Percentiles rank a stretch among this genome's conserved stretches.
Evolutionary conservation across 2,888 invertebrate genomes (phyloP).

Genomic region (Anarsia innoxiella): DNA sequence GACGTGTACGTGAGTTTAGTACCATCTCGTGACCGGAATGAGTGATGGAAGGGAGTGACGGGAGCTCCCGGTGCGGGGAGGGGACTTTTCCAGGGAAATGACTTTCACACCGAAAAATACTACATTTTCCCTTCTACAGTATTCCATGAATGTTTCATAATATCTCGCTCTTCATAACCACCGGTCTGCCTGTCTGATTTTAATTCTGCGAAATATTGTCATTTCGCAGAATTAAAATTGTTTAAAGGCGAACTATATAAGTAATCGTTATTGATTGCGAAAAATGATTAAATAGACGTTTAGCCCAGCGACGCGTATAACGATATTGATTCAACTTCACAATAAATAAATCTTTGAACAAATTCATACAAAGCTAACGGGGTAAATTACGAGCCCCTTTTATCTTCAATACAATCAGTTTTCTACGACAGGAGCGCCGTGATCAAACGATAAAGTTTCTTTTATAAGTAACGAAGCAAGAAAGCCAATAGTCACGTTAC

Average conservation of each 20-base stretch:
- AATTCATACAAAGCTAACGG: conserved; percentile 3
- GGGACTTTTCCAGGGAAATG: conserved; percentile 23
- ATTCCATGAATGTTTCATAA: conserved; percentile 18
- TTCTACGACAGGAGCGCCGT: conserved; percentile 1
- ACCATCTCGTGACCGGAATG: conserved; percentile 36
- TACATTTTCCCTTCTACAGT: conserved; percentile 23
- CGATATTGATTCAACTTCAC: conserved; percentile 1
- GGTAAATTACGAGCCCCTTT: conserved; percentile 7
- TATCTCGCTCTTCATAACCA: no score
- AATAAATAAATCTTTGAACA: conserved; percentile 4
- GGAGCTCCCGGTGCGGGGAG: conserved; percentile 19
- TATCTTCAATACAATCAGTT: conserved; percentile 10
- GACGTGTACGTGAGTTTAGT: conserved; percentile 3
- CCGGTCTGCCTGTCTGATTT: no score
- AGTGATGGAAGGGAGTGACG: conserved; percentile 29
- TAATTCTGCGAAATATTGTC: no score
- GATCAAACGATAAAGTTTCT: conserved; percentile 10
- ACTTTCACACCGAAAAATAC: conserved; percentile 33
- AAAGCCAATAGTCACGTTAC: conserved; percentile 15
- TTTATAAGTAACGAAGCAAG: conserved; percentile 13
- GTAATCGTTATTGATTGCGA: no score
- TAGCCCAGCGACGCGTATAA: no score
- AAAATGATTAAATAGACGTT: no score
- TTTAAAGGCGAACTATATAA: no score
- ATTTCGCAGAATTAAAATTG: no score